Evolutionary conservation across 2,888 invertebrate species (phyloP), one percentile per base, ranked within the genome.

Genomic region (Aspidiotus rigidus): DNA sequence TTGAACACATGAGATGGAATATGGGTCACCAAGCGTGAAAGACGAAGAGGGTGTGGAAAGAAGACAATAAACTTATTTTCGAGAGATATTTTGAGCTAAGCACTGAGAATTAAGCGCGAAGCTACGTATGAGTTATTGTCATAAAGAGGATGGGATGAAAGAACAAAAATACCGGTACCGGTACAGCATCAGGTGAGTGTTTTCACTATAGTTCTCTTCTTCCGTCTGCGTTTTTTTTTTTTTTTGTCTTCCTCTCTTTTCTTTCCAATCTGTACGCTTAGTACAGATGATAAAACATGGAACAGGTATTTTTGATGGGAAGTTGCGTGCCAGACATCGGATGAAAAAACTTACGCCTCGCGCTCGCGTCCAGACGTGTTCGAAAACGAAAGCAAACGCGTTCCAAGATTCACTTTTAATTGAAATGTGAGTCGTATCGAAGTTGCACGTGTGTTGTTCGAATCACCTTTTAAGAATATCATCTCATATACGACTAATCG

Each of bases 341-440:
- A 49, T 49, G 49, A 49, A n/a, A 28, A 49, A n/a, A 49, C 49
- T 49, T n/a, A n/a, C 28, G 28, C 28, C 28, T 28, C n/a, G n/a
- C 49, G n/a, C 49, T 49, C 64, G 44, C n/a, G 55, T 41, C 39
- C 40, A 10, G 17, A 64, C 57, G 40, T 59, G 66, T 66, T 44
- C 56, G 28, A 40, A 16, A 44, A 55, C 11, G 55, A 64, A 54
- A 55, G 28, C 28, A 28, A 64, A 54, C 55, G 55, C 40, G 28
- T 28, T 28, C 28, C 28, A 54, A 64, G 55, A 66, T 66, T 66
- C 66, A 66, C 66, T 66, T 66, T 66, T 66, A 56, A 57, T 41
- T 15, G 56, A n/a, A 28, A 59, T 59, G 39, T 49, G 49, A 11
- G 2, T 28, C 28, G 49, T 49, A n/a, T n/a, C 49, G 49, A 11